Evolutionary conservation across 2,888 invertebrate genomes (phyloP).

Genomic region (Drosophila merina): DNA sequence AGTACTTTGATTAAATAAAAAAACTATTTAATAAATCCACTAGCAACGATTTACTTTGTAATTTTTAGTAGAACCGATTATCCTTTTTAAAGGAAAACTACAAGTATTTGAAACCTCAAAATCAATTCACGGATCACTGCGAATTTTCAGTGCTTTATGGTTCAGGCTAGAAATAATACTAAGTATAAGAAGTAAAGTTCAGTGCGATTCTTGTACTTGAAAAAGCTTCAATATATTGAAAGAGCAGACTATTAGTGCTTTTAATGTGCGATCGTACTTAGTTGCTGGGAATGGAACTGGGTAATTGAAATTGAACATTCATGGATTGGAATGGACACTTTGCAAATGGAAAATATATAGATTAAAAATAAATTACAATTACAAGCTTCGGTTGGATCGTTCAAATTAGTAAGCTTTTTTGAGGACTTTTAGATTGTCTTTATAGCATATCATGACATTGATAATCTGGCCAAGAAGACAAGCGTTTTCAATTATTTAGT

Average conservation of each 20-base stretch:
- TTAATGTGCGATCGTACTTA: slow-evolving; percentile 20
- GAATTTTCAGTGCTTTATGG: slow-evolving; percentile 57
- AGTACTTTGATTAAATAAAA: too few species aligned
- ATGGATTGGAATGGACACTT: slow-evolving; percentile 9
- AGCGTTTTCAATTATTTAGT: not conserved
- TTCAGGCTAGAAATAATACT: slow-evolving; percentile 63
- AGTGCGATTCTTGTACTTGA: slow-evolving; percentile 67
- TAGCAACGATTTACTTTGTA: too few species aligned
- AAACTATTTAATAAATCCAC: too few species aligned
- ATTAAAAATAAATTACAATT: slow-evolving; percentile 1
- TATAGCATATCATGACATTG: not conserved
- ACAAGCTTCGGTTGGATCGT: not conserved
- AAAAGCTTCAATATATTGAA: slow-evolving; percentile 56
- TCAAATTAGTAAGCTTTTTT: not conserved
- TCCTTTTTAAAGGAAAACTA: not conserved
- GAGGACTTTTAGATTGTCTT: not conserved
- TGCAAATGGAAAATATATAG: not conserved
- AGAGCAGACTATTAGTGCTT: slow-evolving; percentile 31
- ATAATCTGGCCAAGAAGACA: not conserved
- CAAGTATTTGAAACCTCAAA: not conserved
- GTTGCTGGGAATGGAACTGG: slow-evolving; percentile 17
- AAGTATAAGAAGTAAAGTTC: slow-evolving; percentile 51
- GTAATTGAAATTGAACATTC: slow-evolving; percentile 18
- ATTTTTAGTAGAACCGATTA: not conserved
- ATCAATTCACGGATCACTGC: slow-evolving; percentile 23